Conservation (phyloP, 1,140 invertebrate species). For the Phenacoccus solenopsis region DNA sequence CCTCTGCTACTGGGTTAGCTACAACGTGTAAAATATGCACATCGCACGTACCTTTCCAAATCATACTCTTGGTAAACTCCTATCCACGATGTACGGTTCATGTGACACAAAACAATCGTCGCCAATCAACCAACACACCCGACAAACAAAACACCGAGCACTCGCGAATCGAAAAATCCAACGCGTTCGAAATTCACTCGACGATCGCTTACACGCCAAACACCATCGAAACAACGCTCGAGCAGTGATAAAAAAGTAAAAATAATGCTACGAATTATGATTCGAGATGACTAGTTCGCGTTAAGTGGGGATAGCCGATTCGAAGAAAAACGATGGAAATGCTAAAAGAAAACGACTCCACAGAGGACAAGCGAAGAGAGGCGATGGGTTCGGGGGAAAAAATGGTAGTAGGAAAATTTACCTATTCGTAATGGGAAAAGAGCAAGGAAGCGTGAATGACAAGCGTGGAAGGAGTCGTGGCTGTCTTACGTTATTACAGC, state of each 20-base stretch:
- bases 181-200: too few relatives aligned
- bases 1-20: too few relatives aligned
- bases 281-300: not conserved
- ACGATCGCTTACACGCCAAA: too few relatives aligned
- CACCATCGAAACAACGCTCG: not conserved
- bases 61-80: not conserved
- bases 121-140: not conserved
- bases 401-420: conserved; percentile 17
- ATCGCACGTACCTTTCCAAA: not conserved
- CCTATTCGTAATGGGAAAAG: conserved; percentile 12
- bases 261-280: conserved; percentile 8
- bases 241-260: conserved; percentile 11
- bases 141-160: not conserved
- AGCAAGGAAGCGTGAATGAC: conserved; percentile 15
- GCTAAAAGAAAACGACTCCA: not conserved
- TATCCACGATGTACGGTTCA: not conserved
- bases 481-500: not conserved
- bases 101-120: not conserved
- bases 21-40: too few relatives aligned
- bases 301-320: not conserved
- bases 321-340: not conserved
- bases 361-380: not conserved
- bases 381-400: too few relatives aligned
- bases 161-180: not conserved
- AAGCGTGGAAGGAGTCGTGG: not conserved